These are phyloP conservation scores for Panurus biarmicus DNA, from an alignment of 2,113 vertebrate species.

Conservation along the genomic window DNA sequence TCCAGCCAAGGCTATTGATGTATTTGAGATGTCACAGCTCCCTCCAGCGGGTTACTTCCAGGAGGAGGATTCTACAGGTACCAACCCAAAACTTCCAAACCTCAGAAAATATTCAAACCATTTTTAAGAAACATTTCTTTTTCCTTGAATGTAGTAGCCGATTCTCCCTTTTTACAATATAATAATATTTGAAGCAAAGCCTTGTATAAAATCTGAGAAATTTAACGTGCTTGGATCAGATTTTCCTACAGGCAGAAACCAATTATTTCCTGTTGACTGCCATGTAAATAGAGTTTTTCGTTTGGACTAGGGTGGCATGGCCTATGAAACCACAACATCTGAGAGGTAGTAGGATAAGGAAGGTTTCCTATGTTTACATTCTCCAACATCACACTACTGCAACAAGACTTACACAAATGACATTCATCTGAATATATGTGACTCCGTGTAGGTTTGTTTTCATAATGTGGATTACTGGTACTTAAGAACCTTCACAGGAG, in stretches of 20 bases:
- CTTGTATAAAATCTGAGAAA: neutral
- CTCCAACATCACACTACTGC: neutral
- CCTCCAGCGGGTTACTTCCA: conserved; percentile 6
- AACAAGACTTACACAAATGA: neutral
- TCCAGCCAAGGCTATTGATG: neutral
- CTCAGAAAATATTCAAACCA: neutral
- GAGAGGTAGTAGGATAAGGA: neutral
- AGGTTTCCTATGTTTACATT: neutral
- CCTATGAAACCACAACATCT: neutral
- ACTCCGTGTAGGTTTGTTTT: neutral
- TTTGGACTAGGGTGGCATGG: neutral
- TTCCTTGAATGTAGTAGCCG: neutral
- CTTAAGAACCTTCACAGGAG: neutral
- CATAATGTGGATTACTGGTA: neutral
- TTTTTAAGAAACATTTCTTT: neutral
- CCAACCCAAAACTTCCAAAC: neutral
- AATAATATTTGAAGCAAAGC: neutral
- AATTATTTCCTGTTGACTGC: neutral
- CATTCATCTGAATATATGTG: neutral
- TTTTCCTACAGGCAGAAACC: neutral
- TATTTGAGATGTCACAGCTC: conserved; percentile 44
- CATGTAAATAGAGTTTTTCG: accelerated
- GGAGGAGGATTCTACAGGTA: neutral
- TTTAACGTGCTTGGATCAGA: neutral
- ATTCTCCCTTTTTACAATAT: neutral